Evolutionary conservation across 2,113 vertebrate species (phyloP).

Genomic region (Arvicanthis niloticus): DNA sequence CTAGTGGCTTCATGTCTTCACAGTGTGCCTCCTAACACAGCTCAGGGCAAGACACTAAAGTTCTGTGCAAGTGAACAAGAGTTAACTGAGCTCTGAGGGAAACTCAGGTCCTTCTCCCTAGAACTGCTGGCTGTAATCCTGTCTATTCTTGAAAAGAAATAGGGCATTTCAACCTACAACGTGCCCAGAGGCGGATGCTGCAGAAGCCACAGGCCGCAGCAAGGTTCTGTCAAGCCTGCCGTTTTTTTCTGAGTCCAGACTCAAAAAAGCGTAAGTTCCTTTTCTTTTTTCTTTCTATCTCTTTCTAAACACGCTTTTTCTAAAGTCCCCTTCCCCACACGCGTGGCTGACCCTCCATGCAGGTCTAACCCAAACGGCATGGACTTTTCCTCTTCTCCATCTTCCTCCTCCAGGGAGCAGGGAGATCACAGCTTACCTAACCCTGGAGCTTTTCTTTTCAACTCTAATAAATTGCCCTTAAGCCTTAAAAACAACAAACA

Average conservation of each 20-base stretch:
- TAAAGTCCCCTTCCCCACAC: background rate
- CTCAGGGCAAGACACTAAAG: background rate
- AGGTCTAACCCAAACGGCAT: background rate
- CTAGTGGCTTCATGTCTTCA: background rate
- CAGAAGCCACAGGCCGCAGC: no score
- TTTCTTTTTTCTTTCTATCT: background rate
- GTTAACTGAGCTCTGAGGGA: conserved; percentile 66
- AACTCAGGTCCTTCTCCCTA: conserved; percentile 57
- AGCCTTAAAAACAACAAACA: background rate
- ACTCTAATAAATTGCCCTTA: background rate
- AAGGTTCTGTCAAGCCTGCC: background rate
- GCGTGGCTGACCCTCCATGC: background rate
- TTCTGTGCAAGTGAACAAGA: conserved; percentile 57
- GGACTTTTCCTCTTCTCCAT: background rate
- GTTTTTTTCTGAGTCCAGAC: background rate
- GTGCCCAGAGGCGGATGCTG: no score
- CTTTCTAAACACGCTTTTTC: background rate
- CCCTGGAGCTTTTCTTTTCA: background rate
- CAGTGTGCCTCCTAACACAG: background rate
- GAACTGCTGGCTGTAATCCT: fast-evolving
- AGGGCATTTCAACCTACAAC: background rate
- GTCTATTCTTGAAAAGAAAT: background rate
- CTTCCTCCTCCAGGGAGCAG: background rate
- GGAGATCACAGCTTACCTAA: background rate
- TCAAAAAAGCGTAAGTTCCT: no score